These are phyloP conservation scores for Brassicogethes aeneus DNA, from an alignment of 2,888 invertebrate genomes.

Conservation along the genomic window DNA sequence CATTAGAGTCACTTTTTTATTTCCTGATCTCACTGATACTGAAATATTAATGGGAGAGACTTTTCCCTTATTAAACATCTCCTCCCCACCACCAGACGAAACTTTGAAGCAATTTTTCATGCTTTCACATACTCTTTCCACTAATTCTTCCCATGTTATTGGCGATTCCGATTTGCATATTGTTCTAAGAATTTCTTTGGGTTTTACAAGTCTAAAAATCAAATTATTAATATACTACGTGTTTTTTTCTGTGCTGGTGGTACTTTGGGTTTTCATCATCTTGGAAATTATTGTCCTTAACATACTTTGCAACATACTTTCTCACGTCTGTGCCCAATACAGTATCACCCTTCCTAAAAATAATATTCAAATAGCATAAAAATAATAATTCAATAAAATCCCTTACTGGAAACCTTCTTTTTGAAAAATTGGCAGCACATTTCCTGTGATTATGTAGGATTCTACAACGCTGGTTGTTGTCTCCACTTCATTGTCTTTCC, in stretches of 20 bases:
- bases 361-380: conserved; percentile 9
- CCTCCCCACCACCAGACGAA: conserved; percentile 45
- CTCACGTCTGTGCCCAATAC: conserved; percentile 50
- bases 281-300: conserved; percentile 52
- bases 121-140: conserved; percentile 51
- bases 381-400: no score
- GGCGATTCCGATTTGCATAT: conserved; percentile 38
- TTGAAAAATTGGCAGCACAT: conserved; percentile 54
- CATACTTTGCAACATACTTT: conserved; percentile 60
- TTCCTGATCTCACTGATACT: conserved; percentile 69
- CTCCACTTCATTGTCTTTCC: conserved; percentile 29
- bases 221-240: no score
- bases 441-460: conserved; percentile 58
- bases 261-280: conserved; percentile 34
- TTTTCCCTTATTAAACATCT: conserved; percentile 53
- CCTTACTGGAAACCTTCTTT: conserved; percentile 46
- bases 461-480: conserved; percentile 51
- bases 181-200: conserved; percentile 43
- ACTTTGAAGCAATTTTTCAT: conserved; percentile 68
- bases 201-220: conserved; percentile 43
- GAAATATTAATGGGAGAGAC: conserved; percentile 71
- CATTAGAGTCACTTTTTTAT: conserved; percentile 87
- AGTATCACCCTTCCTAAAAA: conserved; percentile 32
- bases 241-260: no score
- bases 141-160: conserved; percentile 64